Conservation (phyloP, 1,140 invertebrate genomes). For the Trinorchestia longiramus region DNA sequence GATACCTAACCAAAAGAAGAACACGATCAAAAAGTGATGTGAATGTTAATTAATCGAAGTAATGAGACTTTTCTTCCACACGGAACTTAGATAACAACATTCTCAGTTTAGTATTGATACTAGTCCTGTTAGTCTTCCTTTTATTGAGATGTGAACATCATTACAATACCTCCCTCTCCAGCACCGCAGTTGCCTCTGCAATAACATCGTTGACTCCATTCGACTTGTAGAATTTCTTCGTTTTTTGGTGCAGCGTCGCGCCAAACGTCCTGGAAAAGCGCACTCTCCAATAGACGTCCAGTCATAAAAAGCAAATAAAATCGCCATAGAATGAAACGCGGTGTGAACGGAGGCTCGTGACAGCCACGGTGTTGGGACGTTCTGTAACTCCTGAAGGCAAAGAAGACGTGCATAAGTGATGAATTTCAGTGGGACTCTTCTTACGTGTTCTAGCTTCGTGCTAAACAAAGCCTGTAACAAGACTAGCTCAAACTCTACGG, state of each 20-base stretch:
- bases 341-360: conserved; percentile 7
- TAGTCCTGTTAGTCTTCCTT: not conserved
- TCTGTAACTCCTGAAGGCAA: not conserved
- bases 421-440: not conserved
- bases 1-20: not conserved
- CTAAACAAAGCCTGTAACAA: too few relatives aligned
- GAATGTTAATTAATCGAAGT: not conserved
- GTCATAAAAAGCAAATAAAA: conserved; percentile 49
- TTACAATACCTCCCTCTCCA: not conserved
- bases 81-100: not conserved
- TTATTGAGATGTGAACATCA: not conserved
- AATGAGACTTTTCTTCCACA: not conserved
- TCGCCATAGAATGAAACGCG: conserved; percentile 43
- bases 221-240: not conserved
- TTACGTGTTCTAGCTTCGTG: not conserved
- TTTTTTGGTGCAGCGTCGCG: conserved; percentile 20
- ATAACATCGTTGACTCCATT: not conserved
- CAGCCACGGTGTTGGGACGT: not conserved
- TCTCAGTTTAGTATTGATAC: not conserved
- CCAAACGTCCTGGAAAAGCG: conserved; percentile 48
- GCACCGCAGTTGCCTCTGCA: not conserved
- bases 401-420: not conserved
- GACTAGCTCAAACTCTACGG: too few relatives aligned
- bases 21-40: not conserved
- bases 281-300: conserved; percentile 35